A percentile compares a stretch with the other conserved stretches of the same genome.
These are phyloP conservation scores for Boulengeromyrus knoepffleri DNA, from an alignment of 2,113 vertebrate species.

Conservation along the genomic window DNA sequence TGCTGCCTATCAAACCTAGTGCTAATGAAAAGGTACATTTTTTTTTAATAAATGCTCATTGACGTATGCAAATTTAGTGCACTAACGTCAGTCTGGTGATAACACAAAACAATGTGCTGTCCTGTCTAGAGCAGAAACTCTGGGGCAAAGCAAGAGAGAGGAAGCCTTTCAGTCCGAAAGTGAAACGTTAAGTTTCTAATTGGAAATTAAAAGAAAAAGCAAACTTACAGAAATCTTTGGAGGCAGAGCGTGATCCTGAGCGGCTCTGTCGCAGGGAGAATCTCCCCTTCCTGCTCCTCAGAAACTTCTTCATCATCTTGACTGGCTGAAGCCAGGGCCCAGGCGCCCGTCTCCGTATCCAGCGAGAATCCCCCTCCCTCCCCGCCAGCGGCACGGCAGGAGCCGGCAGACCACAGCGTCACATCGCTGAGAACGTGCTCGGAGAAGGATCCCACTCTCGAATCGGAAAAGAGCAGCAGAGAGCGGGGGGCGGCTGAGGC, in stretches of 20 bases:
- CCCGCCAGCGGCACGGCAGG: neutral
- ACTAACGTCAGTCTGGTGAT: neutral
- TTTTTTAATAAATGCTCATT: neutral
- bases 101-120: neutral
- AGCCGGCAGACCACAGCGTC: neutral
- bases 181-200: constrained; percentile 23
- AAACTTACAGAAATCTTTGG: constrained; percentile 74
- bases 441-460: neutral
- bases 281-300: constrained; percentile 47
- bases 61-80: neutral
- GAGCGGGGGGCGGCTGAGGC: constrained; percentile 3
- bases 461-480: constrained; percentile 12
- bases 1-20: neutral
- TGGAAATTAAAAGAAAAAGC: constrained; percentile 18
- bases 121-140: neutral
- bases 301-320: constrained; percentile 55
- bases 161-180: neutral
- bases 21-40: neutral
- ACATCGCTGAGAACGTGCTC: neutral
- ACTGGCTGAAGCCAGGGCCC: constrained; percentile 45
- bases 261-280: constrained; percentile 53
- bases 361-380: neutral
- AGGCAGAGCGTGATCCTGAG: constrained; percentile 49
- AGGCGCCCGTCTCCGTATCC: constrained; percentile 19
- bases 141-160: neutral